Evolutionary conservation across 1,140 invertebrate genomes (phyloP).

Genomic region (Choristoneura fumiferana): DNA sequence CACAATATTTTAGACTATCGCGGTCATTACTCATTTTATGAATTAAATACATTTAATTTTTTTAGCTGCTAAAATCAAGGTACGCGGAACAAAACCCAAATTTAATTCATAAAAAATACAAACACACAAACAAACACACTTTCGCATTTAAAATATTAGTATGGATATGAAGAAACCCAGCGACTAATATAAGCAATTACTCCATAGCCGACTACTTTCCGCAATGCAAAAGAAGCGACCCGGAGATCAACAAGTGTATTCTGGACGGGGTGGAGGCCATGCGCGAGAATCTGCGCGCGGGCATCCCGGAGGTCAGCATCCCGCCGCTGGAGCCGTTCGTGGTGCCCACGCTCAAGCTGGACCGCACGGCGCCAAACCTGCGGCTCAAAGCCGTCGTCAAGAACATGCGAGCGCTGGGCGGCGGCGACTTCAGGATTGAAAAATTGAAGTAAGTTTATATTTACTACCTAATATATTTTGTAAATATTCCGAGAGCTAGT

Average conservation of each 20-base stretch:
- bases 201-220: constrained; percentile 79
- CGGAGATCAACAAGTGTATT: constrained; percentile 81
- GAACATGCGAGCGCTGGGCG: constrained; percentile 82
- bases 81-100: too few relatives aligned
- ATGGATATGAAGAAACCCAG: too few relatives aligned
- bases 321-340: constrained; percentile 82
- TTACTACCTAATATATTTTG: too few relatives aligned
- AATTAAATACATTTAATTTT: too few relatives aligned
- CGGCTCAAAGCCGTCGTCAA: constrained; percentile 83
- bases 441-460: constrained; percentile 83
- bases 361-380: constrained; percentile 82
- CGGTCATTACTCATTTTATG: too few relatives aligned
- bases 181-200: too few relatives aligned
- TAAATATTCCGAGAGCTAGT: too few relatives aligned
- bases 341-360: constrained; percentile 81
- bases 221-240: constrained; percentile 80
- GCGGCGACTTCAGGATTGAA: constrained; percentile 80
- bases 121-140: too few relatives aligned
- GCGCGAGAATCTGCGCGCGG: constrained; percentile 79
- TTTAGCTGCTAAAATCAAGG: too few relatives aligned
- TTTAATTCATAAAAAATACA: too few relatives aligned
- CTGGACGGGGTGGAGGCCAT: constrained; percentile 79
- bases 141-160: too few relatives aligned
- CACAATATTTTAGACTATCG: too few relatives aligned
- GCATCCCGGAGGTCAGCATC: constrained; percentile 81